Evolutionary conservation across 1,140 invertebrate genomes (phyloP), one percentile per base, ranked within the genome.

Genomic region (Colletes gigas): DNA sequence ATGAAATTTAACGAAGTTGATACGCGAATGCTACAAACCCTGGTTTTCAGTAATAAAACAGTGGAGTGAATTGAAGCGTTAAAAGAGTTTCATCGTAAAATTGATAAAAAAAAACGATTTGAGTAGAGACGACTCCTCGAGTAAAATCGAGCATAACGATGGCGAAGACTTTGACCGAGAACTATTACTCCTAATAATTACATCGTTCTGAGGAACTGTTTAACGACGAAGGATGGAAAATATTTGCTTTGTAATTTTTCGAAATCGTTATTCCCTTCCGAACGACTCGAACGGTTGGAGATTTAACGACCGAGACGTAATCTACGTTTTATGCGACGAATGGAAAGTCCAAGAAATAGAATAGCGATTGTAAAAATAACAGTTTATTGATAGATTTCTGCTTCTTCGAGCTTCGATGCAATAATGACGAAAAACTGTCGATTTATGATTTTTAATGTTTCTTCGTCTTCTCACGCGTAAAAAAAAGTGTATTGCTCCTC

Each of bases 321-420:
- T 78, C 47, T 57, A 62, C 44, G 57, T 67, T 78, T 78, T 62
- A 62, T 62, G 55, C 67, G 19, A 30, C 54, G 66, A 15, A 21
- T 14, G 21, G 62, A 78, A 62, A 62, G 59, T 71, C 47, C 47
- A 4, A 30, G 44, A 10, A 17, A 41, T 30, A 78, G 69, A 78
- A 17, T n/a, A 52, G 54, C 57, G 47, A 54, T 78, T 57, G 30
- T 70, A 70, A 78, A 78, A 57, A 78, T 78, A 14, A 21, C 17
- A 60, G 41, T 39, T 47, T 78, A 47, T 78, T 78, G 71, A 71
- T 59, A 63, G 44, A 71, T 73, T 78, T 77, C 50, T 67, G 30
- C 52, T 62, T 15, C 30, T n/a, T 52, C 14, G 44, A 3, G 12
- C n/a, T 14, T 70, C 21, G 6, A 12, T 5, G 2, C 6, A 4